Evolutionary conservation across 1,140 invertebrate genomes (phyloP), one percentile per base, ranked within the genome.

Genomic region (Eumaeus atala): DNA sequence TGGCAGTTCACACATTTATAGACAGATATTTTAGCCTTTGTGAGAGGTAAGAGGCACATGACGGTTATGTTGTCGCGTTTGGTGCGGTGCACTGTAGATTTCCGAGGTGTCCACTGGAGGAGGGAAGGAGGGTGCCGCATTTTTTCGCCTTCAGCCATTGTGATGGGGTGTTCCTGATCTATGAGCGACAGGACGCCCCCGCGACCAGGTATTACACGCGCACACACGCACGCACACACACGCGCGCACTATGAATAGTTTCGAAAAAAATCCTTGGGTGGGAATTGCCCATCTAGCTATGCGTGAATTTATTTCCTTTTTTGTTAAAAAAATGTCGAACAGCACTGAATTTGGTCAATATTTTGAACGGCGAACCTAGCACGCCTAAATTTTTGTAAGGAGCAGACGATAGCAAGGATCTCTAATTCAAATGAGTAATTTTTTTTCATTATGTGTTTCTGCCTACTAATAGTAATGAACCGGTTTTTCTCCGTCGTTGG

Each of bases 331-430:
- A 49, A 42, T 58, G 38, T 51, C 53, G 49, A 18, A 74, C 61
- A 0, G 69, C 66, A 42, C 61, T 62, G 56, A 67, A 74, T 38
- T 74, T 68, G 9, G 66, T 72, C 3, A 67, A n/a, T 2, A 74
- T 62, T 53, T 14, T 52, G 38, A 67, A 63, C n/a, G 16, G 0
- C 0, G n/a, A 36, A 9, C 61, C 64, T 44, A 67, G 33, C 9
- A 74, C 36, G 14, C 9, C 65, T 37, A 36, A 70, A 73, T 47
- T 62, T 60, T 59, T 66, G 36, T 8, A 73, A 37, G 0, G 63
- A 54, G 34, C 58, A 34, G 6, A 75, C 59, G 4, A 75, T 63
- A 9, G 74, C 74, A 33, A 80, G 53, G 1, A 64, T 18, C 48
- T 74, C 69, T 5, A 70, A 35, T 44, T 74, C 72, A 28, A 67